Evolutionary conservation across 2,888 invertebrate genomes (phyloP), one percentile per base, ranked within the genome.

Genomic region (Oxyteleia sp.): DNA sequence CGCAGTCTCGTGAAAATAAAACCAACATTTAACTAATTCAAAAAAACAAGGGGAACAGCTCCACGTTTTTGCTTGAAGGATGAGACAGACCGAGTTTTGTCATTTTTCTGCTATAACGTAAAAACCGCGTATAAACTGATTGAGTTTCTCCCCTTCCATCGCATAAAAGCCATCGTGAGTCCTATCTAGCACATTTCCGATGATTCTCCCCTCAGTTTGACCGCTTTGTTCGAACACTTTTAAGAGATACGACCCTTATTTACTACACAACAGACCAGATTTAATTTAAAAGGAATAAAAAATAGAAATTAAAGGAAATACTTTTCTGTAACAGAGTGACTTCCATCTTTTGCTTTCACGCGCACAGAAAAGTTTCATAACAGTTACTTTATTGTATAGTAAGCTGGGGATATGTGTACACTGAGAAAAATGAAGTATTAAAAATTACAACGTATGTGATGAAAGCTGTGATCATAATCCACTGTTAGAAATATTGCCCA

Each of bases 141-240:
- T 66, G 55, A 55, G 32, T 71, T 64, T 45, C 64, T 64, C 66
- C 53, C 43, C 45, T 43, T 53, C 20, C 45, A 18, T 53, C 53
- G 11, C 66, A 71, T 49, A 69, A 79, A 61, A 64, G 20, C 61
- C 71, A 23, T 49, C 71, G 47, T 15, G 18, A 35, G 18, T 53
- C 35, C 69, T 51, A 59, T 78, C 68, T 26, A 49, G 11, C 53
- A 20, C 47, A 45, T 79, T 79, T 79, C 71, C 79, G 76, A 68
- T 45, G 47, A 68, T 53, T 76, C 68, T 10, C n/a, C 68, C 68
- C 68, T 68, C 53, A 23, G 35, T 49, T 76, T 53, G 38, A 26
- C 61, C 53, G 61, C 61, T 72, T 72, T 63, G 59, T 49, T 71
- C 59, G 15, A 51, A 38, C 71, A 41, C 59, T 49, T 71, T 71